phyloP scores from a whole-genome alignment of 2,113 vertebrate genomes.

The Calcarius ornatus region DNA sequence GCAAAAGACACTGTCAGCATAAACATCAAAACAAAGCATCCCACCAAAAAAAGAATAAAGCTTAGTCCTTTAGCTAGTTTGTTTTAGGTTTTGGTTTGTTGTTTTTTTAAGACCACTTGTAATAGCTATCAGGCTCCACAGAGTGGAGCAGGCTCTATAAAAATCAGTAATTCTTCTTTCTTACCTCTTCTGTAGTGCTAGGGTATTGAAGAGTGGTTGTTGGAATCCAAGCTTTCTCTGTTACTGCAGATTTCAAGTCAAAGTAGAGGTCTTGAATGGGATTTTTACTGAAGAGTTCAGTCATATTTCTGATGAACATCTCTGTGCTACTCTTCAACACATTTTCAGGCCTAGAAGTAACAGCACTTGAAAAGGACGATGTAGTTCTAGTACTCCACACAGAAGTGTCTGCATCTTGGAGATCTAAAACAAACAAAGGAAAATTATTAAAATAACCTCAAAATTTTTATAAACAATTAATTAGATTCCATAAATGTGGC shows the following conservation, averaged over 20 bases:
- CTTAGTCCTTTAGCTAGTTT: background rate
- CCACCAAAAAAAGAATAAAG: background rate
- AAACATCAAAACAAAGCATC: background rate
- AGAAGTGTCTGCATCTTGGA: slow-evolving; percentile 39
- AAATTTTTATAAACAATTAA: background rate
- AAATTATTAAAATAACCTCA: slow-evolving; percentile 10
- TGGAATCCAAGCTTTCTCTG: slow-evolving; percentile 37
- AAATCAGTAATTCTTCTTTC: background rate
- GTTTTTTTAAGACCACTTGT: background rate
- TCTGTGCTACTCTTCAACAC: slow-evolving; percentile 51
- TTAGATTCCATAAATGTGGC: background rate
- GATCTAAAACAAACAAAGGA: slow-evolving; percentile 60
- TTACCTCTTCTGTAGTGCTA: slow-evolving; percentile 72
- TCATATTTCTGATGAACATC: background rate
- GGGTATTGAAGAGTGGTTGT: slow-evolving; percentile 15
- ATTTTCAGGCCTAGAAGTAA: slow-evolving; percentile 27
- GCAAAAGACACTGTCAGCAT: background rate
- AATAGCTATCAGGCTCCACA: slow-evolving; percentile 28
- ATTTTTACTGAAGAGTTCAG: slow-evolving; percentile 37
- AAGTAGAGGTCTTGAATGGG: background rate
- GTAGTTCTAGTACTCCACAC: slow-evolving; percentile 43
- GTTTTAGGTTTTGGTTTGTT: background rate
- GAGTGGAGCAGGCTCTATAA: slow-evolving; percentile 49
- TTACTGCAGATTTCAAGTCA: background rate
- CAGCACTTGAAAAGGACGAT: background rate